Conservation (phyloP, 1,140 invertebrate species). For the Cyrtorhinus lividipennis region DNA sequence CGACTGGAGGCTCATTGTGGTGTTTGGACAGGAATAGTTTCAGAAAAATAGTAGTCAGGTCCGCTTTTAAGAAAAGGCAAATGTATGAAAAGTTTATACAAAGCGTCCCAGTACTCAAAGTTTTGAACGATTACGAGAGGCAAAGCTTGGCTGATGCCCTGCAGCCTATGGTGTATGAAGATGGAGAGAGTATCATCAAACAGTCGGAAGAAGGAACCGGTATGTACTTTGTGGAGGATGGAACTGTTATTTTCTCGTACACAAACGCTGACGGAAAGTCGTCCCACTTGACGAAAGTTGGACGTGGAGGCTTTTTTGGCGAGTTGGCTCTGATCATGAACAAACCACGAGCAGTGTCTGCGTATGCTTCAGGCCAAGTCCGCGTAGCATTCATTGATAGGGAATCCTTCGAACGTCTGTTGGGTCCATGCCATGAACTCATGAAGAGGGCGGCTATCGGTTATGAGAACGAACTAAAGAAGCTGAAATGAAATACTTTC, state of each 20-base stretch:
- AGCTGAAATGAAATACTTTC: too few species aligned
- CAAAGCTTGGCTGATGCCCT: conserved; percentile 93
- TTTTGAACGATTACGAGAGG: conserved; percentile 56
- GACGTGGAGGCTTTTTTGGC: conserved; percentile 75
- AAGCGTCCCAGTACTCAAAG: conserved; percentile 65
- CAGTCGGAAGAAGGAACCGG: conserved; percentile 87
- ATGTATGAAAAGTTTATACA: conserved; percentile 88
- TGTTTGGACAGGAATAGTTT: conserved; percentile 93
- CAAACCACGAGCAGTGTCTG: conserved; percentile 86
- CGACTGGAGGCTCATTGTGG: conserved; percentile 74
- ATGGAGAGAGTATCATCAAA: conserved; percentile 72
- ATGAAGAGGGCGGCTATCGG: too few species aligned
- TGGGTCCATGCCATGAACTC: conserved; percentile 95
- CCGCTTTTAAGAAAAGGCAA: conserved; percentile 89
- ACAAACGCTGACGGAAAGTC: not conserved
- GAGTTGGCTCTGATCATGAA: conserved; percentile 90
- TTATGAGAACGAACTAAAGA: too few species aligned
- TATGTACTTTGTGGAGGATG: conserved; percentile 48
- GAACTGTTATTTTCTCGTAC: not conserved
- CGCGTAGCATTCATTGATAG: conserved; percentile 90
- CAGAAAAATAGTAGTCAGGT: conserved; percentile 86
- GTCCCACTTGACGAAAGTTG: not conserved
- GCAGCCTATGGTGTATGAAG: conserved; percentile 54
- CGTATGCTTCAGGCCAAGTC: conserved; percentile 63
- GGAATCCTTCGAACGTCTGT: conserved; percentile 86